Percentiles rank a stretch among this genome's conserved stretches.
Evolutionary conservation across 2,888 invertebrate species (phyloP).

Genomic region (Creontiades dilutus): DNA sequence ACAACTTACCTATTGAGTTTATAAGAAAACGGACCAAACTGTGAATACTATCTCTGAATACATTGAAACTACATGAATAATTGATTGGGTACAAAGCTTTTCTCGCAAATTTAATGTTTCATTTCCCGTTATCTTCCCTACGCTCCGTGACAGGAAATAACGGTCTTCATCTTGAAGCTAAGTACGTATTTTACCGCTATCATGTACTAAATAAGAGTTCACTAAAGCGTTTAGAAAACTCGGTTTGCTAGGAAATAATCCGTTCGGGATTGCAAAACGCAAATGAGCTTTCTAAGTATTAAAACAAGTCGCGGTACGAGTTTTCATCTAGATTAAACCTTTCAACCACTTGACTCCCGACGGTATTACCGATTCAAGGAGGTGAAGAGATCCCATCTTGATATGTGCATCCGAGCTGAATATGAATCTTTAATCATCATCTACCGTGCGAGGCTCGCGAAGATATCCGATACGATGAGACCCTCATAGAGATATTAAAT

Average conservation of each 20-base stretch:
- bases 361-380: slow-evolving; percentile 53
- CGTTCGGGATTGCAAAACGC: slow-evolving; percentile 3
- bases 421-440: slow-evolving; percentile 67
- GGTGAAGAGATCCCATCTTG: slow-evolving; percentile 59
- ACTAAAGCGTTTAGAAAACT: not conserved
- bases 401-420: slow-evolving; percentile 66
- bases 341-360: slow-evolving; percentile 68
- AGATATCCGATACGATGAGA: slow-evolving; percentile 51
- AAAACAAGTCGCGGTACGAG: slow-evolving; percentile 42
- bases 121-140: too few relatives aligned
- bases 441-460: slow-evolving; percentile 41
- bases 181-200: not conserved
- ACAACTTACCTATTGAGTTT: too few relatives aligned
- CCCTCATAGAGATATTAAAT: slow-evolving; percentile 63
- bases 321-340: slow-evolving; percentile 65
- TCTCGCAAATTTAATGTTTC: too few relatives aligned
- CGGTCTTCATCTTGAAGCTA: not conserved
- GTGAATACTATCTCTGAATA: too few relatives aligned
- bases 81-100: too few relatives aligned
- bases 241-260: slow-evolving; percentile 10
- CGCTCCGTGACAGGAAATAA: not conserved
- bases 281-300: slow-evolving; percentile 36
- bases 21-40: too few relatives aligned
- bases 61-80: too few relatives aligned
- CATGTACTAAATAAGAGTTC: not conserved